phyloP scores from a whole-genome alignment of 2,113 vertebrate genomes.

The Coptodon bakossiorum region DNA sequence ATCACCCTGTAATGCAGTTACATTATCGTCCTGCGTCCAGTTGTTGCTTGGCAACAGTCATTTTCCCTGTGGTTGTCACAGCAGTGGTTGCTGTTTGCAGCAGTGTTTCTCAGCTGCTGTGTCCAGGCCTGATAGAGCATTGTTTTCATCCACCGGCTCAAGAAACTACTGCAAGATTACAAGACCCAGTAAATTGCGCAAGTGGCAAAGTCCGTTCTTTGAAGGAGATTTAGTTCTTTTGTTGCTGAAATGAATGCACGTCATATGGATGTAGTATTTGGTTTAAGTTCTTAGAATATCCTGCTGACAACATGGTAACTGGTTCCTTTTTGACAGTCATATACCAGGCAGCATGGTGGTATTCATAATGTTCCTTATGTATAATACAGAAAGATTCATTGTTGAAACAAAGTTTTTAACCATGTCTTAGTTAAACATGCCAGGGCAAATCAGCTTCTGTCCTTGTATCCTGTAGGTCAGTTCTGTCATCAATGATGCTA shows the following conservation, averaged over 20 bases:
- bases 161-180: not conserved
- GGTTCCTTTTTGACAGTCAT: not conserved
- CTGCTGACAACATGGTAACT: not conserved
- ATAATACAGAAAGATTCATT: not conserved
- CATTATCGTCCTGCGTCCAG: conserved; percentile 10
- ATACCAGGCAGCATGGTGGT: not conserved
- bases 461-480: not conserved
- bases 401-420: not conserved
- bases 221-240: not conserved
- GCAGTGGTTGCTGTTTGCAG: conserved; percentile 62
- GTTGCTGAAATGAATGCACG: not conserved
- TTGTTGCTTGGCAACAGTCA: conserved; percentile 26
- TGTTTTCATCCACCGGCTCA: conserved; percentile 16
- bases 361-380: not conserved
- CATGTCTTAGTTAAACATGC: not conserved
- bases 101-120: conserved; percentile 37
- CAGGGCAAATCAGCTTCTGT: not conserved
- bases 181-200: not conserved
- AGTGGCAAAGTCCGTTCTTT: not conserved
- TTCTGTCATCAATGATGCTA: not conserved
- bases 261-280: not conserved
- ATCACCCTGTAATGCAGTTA: conserved; percentile 30
- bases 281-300: not conserved
- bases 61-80: conserved; percentile 51
- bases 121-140: conserved; percentile 16